Percentiles rank a stretch among this genome's conserved stretches.
These are phyloP conservation scores for Brachionus calyciflorus DNA, from an alignment of 1,140 invertebrate genomes.

Conservation along the genomic window DNA sequence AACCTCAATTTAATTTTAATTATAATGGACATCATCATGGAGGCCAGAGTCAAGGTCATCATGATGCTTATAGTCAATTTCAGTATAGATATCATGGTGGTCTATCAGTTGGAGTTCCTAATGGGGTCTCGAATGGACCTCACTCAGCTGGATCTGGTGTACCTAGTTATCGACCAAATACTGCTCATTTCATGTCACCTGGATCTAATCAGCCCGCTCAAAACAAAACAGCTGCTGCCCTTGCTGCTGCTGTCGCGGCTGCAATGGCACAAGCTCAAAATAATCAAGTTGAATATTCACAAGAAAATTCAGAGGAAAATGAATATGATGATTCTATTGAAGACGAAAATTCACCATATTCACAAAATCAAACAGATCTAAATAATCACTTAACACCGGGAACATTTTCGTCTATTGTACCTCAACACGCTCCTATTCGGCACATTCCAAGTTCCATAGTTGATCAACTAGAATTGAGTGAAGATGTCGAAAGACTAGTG, in stretches of 20 bases:
- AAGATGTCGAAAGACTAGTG: slow-evolving; percentile 5
- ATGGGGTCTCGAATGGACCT: too few species aligned
- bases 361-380: not conserved
- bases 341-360: not conserved
- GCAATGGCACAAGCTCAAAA: not conserved
- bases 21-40: not conserved
- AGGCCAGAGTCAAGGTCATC: too few species aligned
- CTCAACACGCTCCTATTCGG: slow-evolving; percentile 3
- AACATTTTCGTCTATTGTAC: not conserved
- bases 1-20: not conserved
- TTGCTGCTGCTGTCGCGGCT: not conserved
- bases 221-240: not conserved
- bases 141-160: not conserved
- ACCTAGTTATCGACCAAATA: not conserved
- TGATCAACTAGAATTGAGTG: not conserved
- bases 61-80: not conserved
- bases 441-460: slow-evolving; percentile 35
- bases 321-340: slow-evolving; percentile 19
- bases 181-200: not conserved
- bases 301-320: not conserved
- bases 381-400: not conserved
- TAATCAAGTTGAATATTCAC: not conserved
- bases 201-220: not conserved
- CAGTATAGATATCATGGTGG: not conserved
- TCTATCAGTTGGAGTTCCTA: too few species aligned